Conservation (phyloP, 2,113 vertebrate species). For the Scolopax mira region DNA sequence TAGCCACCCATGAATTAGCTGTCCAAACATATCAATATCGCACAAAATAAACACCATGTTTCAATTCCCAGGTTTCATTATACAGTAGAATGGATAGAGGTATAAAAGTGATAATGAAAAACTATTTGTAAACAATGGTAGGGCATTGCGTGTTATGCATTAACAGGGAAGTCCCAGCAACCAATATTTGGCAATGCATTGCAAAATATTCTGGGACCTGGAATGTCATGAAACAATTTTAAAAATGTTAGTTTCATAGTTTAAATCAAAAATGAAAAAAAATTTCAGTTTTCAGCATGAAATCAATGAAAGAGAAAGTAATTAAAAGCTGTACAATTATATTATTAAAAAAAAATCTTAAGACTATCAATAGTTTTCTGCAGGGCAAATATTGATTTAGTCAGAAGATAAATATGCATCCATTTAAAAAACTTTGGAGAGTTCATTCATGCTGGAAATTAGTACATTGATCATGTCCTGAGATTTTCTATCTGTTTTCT, state of each 20-base stretch:
- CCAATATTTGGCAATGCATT: neutral
- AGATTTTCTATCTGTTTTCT: neutral
- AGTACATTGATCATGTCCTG: neutral
- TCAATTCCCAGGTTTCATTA: neutral
- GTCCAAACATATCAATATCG: neutral
- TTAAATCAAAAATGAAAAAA: neutral
- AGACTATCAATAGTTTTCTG: neutral
- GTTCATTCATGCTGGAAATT: constrained; percentile 28
- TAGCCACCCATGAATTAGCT: constrained; percentile 36
- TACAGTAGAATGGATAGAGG: neutral
- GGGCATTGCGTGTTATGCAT: neutral
- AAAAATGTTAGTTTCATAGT: neutral
- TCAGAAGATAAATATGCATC: constrained; percentile 20
- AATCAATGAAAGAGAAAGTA: neutral
- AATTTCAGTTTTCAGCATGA: neutral
- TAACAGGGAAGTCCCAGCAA: neutral
- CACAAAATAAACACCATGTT: constrained; percentile 31
- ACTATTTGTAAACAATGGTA: neutral
- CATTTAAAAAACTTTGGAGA: neutral
- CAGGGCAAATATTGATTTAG: neutral
- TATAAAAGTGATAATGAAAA: neutral
- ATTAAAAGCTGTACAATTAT: neutral
- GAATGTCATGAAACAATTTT: neutral
- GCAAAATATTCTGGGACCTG: neutral
- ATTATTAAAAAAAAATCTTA: neutral